Conservation (phyloP, 2,113 vertebrate genomes). For the Recurvirostra avosetta region DNA sequence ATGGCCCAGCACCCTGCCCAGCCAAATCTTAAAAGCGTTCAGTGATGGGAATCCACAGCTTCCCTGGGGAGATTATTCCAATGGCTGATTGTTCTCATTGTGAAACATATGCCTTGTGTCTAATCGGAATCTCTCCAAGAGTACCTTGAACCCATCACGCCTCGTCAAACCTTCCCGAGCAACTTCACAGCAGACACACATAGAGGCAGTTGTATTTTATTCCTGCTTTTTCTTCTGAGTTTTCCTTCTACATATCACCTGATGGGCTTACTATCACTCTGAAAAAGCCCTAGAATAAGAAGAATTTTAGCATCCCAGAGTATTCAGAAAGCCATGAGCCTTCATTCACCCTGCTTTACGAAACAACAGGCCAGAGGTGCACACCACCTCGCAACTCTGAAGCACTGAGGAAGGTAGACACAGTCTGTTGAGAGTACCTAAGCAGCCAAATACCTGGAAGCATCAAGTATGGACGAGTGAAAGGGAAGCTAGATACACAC, state of each 20-base stretch:
- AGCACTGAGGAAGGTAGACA: not conserved
- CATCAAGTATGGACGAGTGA: not conserved
- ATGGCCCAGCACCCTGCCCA: not conserved
- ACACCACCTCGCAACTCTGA: not conserved
- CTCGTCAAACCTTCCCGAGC: not conserved
- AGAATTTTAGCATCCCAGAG: not conserved
- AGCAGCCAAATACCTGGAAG: not conserved
- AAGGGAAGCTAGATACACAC: not conserved
- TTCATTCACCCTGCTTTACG: not conserved
- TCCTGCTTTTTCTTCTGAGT: not conserved
- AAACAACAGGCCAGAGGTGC: not conserved
- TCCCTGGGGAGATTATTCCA: not conserved
- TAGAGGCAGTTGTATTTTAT: rapidly evolving
- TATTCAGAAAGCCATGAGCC: not conserved
- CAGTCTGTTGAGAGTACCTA: not conserved
- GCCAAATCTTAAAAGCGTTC: not conserved
- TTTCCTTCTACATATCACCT: not conserved
- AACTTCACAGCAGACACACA: not conserved
- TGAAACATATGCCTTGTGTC: not conserved
- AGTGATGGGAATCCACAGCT: not conserved
- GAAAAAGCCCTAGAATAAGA: not conserved
- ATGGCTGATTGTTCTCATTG: not conserved
- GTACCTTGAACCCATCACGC: not conserved
- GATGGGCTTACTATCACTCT: not conserved
- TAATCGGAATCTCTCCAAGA: not conserved